A percentile compares a stretch with the other conserved stretches of the same genome.
These are phyloP conservation scores for Episyrphus balteatus DNA, from an alignment of 1,140 invertebrate genomes.

Conservation along the genomic window DNA sequence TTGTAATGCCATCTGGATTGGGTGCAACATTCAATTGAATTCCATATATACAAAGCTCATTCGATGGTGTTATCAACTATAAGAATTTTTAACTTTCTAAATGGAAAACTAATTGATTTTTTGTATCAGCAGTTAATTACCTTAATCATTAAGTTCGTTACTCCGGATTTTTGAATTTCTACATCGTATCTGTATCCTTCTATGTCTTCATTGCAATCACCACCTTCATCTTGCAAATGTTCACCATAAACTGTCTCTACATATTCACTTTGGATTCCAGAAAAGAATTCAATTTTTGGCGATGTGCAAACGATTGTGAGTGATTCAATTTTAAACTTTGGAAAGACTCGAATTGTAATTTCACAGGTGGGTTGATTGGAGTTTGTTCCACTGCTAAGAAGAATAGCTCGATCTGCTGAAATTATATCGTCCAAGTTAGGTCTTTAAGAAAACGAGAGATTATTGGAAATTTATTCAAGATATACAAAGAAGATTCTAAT, in stretches of 20 bases:
- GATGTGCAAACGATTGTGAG: conserved; percentile 24
- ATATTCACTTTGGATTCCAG: conserved; percentile 24
- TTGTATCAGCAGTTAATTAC: conserved; percentile 1
- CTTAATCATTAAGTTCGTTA: conserved; percentile 21
- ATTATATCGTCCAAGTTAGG: conserved; percentile 22
- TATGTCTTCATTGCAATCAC: conserved; percentile 8
- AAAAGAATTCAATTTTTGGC: conserved; percentile 25
- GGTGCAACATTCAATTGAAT: conserved; percentile 24
- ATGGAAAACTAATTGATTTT: not conserved
- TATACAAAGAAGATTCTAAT: conserved; percentile 9
- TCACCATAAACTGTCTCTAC: conserved; percentile 23
- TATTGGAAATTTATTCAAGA: not conserved
- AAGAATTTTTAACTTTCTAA: not conserved
- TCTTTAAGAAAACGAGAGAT: conserved; percentile 9
- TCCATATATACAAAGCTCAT: conserved; percentile 28
- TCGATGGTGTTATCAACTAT: conserved; percentile 14
- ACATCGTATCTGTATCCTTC: conserved; percentile 25
- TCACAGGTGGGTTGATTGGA: conserved; percentile 14
- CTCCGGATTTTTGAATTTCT: conserved; percentile 28
- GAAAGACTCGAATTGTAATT: conserved; percentile 13
- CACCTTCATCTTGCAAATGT: conserved; percentile 16
- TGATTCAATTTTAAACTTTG: conserved; percentile 24
- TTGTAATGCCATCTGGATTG: conserved; percentile 32
- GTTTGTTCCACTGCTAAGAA: conserved; percentile 12
- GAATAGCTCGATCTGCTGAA: conserved; percentile 17